Conservation (phyloP, 1,140 invertebrate species). For the Drosophila subobscura region DNA sequence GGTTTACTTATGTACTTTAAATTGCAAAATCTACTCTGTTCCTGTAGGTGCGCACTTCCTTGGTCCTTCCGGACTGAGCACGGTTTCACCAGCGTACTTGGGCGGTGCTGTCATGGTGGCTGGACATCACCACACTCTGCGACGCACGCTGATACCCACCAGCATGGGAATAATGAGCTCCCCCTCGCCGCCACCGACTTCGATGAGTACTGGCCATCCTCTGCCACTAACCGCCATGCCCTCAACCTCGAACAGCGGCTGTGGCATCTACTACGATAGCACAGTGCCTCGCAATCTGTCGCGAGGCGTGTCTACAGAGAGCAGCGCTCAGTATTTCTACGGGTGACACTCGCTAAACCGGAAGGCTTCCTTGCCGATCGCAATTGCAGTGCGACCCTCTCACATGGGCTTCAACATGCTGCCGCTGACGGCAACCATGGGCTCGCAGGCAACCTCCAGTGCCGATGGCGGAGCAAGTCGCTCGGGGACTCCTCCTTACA, state of each 20-base stretch:
- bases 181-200: constrained; percentile 46
- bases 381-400: constrained; percentile 54
- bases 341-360: constrained; percentile 73
- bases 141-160: constrained; percentile 62
- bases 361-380: constrained; percentile 66
- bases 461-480: constrained; percentile 27
- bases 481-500: constrained; percentile 47
- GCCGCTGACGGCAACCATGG: constrained; percentile 59
- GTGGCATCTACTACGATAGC: constrained; percentile 62
- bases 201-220: constrained; percentile 14
- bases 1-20: constrained; percentile 1
- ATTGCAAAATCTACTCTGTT: neutral
- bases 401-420: constrained; percentile 58
- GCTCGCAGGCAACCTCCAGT: constrained; percentile 27
- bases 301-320: constrained; percentile 60
- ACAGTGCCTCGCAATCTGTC: constrained; percentile 58
- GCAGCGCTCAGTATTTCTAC: constrained; percentile 61
- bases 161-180: constrained; percentile 67
- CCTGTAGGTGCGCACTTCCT: constrained; percentile 56
- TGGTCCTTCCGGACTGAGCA: constrained; percentile 44
- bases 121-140: constrained; percentile 59
- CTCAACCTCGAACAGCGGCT: constrained; percentile 29
- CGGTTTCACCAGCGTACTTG: constrained; percentile 56
- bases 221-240: constrained; percentile 41
- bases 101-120: constrained; percentile 63